Evolutionary conservation across 2,797 vertebrate genomes (phyloP), one percentile per base, ranked within the genome.

Genomic region (Poecile montanus): DNA sequence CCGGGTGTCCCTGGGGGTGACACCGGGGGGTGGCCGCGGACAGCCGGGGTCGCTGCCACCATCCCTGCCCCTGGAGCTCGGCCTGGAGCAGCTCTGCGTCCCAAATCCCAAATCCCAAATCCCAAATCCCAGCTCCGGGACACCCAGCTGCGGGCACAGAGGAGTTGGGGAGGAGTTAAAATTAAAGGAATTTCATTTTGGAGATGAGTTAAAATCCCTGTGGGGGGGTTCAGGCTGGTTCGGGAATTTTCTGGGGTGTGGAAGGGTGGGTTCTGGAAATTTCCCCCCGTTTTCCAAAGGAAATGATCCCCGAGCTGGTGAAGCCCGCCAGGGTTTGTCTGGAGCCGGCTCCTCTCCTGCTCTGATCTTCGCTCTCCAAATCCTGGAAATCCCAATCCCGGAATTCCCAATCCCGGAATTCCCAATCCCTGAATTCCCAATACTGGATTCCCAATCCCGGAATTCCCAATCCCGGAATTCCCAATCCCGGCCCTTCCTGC

Each of bases 211-310:
- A 29, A 62, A 65, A 44, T 13, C 71, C 14, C 3, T 1, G 23
- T 1, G 8, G 2, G 8, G 6, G 2, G 16, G 29, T 16, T 13
- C 36, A 32, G 23, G 30, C 14, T 61, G 78, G 3, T 2, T 45
- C 47, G 3, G 47, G 51, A 10, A 2, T 67, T 50, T 78, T 4
- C 20, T 53, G 71, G 53, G 29, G 7, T 5, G 14, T 1, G 23
- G 23, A 2, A 6, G 26, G 32, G 30, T 15, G 42, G 17, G 23
- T 1, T 32, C 20, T 7, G 16, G 13, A 2, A 3, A 16, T 57
- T 38, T 13, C 3, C 1, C 0, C 1, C 22, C 6, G 2, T 30
- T 61, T 67, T 16, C 10, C 32, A 34, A 8, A 14, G 48, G 13
- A 54, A n/a, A n/a, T 16, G 20, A 73, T 76, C 54, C 2, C 7